phyloP scores from a whole-genome alignment of 2,113 vertebrate genomes.

The Coracopsis vasa region DNA sequence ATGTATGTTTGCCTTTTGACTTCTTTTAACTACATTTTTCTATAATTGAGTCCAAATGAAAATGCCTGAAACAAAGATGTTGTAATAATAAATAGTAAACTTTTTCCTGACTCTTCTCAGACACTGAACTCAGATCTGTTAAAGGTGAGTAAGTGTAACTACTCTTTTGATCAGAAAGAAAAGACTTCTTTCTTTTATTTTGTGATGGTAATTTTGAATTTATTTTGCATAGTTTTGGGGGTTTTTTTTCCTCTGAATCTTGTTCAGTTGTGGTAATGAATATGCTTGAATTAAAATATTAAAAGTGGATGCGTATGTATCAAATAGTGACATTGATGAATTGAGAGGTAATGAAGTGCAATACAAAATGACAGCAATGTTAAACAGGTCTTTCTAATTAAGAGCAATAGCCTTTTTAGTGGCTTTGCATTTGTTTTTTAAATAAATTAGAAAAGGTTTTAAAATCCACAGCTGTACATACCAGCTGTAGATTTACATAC shows the following conservation, averaged over 20 bases:
- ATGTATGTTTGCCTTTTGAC: not conserved
- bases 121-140: accelerated
- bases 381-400: not conserved
- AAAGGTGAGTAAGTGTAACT: not conserved
- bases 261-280: not conserved
- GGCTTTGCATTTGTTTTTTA: not conserved
- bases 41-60: not conserved
- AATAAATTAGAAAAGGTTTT: not conserved
- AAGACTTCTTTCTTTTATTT: not conserved
- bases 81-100: not conserved
- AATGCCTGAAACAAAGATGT: not conserved
- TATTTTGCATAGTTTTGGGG: not conserved
- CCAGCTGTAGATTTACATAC: not conserved
- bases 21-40: not conserved
- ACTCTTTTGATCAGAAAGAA: not conserved
- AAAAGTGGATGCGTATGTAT: not conserved
- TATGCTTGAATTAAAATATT: not conserved
- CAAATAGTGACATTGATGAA: not conserved
- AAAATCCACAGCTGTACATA: not conserved
- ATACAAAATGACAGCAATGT: not conserved
- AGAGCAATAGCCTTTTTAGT: not conserved
- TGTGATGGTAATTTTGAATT: not conserved
- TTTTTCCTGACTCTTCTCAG: not conserved
- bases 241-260: not conserved
- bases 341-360: not conserved